These are phyloP conservation scores for Oscheius sp. DNA, from an alignment of 1,140 invertebrate species.

Conservation along the genomic window DNA sequence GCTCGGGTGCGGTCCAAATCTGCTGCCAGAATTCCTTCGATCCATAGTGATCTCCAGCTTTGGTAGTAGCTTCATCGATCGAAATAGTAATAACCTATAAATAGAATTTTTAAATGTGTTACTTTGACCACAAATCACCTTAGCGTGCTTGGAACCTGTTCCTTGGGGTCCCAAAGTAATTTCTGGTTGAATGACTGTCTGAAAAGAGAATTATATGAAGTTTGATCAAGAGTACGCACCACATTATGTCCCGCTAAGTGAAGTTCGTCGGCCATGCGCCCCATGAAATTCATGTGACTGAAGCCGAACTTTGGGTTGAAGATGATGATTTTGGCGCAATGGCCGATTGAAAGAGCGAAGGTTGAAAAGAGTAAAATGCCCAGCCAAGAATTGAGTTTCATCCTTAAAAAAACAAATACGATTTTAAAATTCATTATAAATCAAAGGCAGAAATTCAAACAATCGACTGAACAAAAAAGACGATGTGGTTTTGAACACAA, in stretches of 20 bases:
- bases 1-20: background rate
- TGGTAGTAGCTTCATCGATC: background rate
- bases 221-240: background rate
- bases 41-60: constrained; percentile 9
- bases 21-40: background rate
- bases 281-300: constrained; percentile 35
- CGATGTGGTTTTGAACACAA: too few species aligned
- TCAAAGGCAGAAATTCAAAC: too few species aligned
- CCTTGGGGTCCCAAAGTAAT: background rate
- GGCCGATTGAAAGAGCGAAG: background rate
- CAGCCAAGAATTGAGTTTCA: too few species aligned
- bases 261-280: constrained; percentile 25
- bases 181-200: constrained; percentile 12
- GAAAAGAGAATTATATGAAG: background rate
- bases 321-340: constrained; percentile 12
- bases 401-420: too few species aligned
- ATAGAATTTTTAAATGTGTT: background rate
- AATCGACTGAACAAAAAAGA: too few species aligned
- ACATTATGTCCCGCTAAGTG: constrained; percentile 22
- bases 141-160: background rate
- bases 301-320: constrained; percentile 21
- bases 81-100: background rate
- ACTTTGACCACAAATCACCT: background rate
- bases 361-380: too few species aligned
- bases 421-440: too few species aligned